These are phyloP conservation scores for Sialis fuliginosa DNA, from an alignment of 2,888 invertebrate species.

Conservation along the genomic window DNA sequence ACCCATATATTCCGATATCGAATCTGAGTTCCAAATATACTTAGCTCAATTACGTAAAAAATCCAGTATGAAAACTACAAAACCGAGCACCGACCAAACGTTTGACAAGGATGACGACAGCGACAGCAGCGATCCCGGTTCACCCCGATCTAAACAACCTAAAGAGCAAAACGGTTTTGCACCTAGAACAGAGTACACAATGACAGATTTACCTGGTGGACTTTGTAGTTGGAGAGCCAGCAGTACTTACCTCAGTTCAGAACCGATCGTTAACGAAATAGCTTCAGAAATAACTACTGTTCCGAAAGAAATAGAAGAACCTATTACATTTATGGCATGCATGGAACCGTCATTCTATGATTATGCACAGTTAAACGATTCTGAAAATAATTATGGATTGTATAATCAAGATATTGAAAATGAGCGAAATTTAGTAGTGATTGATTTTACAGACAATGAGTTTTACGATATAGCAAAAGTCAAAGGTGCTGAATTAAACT, in stretches of 20 bases:
- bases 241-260: slow-evolving; percentile 54
- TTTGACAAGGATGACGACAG: slow-evolving; percentile 40
- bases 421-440: too few species aligned
- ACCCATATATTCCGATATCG: slow-evolving; percentile 44
- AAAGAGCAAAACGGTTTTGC: slow-evolving; percentile 6
- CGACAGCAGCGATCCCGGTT: slow-evolving; percentile 34
- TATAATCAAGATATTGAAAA: too few species aligned
- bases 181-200: slow-evolving; percentile 38
- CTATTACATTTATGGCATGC: too few species aligned
- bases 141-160: slow-evolving; percentile 14
- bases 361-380: too few species aligned
- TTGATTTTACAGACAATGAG: too few species aligned
- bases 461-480: too few species aligned
- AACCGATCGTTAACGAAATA: slow-evolving; percentile 24
- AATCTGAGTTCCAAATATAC: slow-evolving; percentile 37
- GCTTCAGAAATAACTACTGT: background rate
- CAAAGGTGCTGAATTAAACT: too few species aligned
- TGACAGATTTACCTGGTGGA: slow-evolving; percentile 60
- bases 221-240: slow-evolving; percentile 68
- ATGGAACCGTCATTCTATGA: too few species aligned
- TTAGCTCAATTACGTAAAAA: slow-evolving; percentile 29
- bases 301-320: background rate
- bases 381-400: too few species aligned
- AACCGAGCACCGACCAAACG: slow-evolving; percentile 16
- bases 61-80: slow-evolving; percentile 10